Evolutionary conservation across 2,113 vertebrate species (phyloP).

Genomic region (Hiodon alosoides): DNA sequence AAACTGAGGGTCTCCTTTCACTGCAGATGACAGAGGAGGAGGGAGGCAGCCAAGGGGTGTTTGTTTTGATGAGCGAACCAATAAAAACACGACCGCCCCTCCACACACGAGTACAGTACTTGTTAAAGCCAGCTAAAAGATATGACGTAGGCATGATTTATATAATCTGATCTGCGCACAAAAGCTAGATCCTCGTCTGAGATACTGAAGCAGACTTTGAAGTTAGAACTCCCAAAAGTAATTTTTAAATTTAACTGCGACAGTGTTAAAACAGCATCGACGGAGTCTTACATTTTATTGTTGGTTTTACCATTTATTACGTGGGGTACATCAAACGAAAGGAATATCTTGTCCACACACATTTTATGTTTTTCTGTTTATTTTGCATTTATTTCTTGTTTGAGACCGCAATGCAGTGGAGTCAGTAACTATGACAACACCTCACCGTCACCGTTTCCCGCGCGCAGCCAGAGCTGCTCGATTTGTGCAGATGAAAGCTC

Average conservation of each 20-base stretch:
- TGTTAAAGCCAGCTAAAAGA: neutral
- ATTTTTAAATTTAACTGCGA: neutral
- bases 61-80: slow-evolving; percentile 1
- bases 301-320: neutral
- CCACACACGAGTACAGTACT: neutral
- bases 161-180: no score
- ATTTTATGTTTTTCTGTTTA: neutral
- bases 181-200: no score
- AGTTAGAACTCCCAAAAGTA: neutral
- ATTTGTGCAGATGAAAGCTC: no score
- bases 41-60: neutral
- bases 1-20: neutral
- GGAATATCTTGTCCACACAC: neutral
- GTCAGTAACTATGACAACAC: neutral
- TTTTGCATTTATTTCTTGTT: neutral
- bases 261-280: neutral
- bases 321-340: neutral
- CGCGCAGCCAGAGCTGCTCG: no score
- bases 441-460: no score
- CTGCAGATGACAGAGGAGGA: neutral
- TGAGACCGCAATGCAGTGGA: neutral
- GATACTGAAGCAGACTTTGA: no score
- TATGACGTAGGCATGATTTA: neutral
- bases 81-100: slow-evolving; percentile 12
- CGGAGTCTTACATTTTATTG: neutral